A percentile compares a stretch with the other conserved stretches of the same genome.
These are phyloP conservation scores for Centroberyx gerrardi DNA, from an alignment of 2,797 vertebrate species.

Conservation along the genomic window DNA sequence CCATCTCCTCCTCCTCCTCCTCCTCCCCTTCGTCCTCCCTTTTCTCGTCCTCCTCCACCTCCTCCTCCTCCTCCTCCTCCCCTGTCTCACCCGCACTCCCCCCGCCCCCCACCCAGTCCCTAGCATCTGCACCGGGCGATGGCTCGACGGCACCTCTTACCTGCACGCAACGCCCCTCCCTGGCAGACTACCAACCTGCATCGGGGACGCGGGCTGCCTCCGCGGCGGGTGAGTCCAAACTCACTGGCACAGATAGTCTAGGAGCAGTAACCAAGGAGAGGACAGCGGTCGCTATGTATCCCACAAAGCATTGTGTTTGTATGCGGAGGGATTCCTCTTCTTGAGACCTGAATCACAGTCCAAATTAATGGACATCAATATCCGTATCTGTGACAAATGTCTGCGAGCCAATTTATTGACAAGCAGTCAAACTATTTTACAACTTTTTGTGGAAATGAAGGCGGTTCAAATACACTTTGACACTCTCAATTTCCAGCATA, in stretches of 20 bases:
- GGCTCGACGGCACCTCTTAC: constrained; percentile 86
- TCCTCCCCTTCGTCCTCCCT: constrained; percentile 17
- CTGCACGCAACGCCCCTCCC: constrained; percentile 85
- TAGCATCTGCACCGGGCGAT: constrained; percentile 83
- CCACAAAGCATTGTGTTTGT: not conserved
- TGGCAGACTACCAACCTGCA: constrained; percentile 91
- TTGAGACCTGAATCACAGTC: not conserved
- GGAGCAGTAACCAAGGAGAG: constrained; percentile 81
- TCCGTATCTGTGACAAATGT: not conserved
- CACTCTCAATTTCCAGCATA: not conserved
- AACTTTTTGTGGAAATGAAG: not conserved
- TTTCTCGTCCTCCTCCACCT: constrained; percentile 13
- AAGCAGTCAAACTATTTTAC: too few species aligned
- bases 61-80: constrained; percentile 21
- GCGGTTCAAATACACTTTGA: not conserved
- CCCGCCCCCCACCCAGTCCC: constrained; percentile 67
- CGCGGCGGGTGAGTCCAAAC: constrained; percentile 86
- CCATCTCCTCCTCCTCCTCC: constrained; percentile 41
- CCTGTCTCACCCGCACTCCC: constrained; percentile 29
- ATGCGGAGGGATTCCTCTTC: not conserved
- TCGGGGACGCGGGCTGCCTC: constrained; percentile 82
- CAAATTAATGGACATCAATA: not conserved
- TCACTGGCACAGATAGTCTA: constrained; percentile 73
- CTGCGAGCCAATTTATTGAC: not conserved
- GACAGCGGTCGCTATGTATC: constrained; percentile 41